A percentile compares a stretch with the other conserved stretches of the same genome.
Evolutionary conservation across 1,140 invertebrate species (phyloP).

Genomic region (Ruditapes philippinarum): DNA sequence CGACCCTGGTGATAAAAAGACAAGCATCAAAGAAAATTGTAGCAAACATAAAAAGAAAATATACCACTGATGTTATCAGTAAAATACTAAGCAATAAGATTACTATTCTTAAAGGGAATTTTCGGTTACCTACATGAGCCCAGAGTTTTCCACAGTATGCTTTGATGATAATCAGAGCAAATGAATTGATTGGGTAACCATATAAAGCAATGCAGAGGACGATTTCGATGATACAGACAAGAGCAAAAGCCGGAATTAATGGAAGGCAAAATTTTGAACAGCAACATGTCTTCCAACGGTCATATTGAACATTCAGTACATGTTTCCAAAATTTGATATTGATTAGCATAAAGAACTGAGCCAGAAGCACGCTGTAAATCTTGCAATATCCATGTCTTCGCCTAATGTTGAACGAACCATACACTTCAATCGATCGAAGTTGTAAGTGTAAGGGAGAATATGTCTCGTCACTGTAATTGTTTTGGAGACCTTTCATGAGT

Average conservation of each 20-base stretch:
- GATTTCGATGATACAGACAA: conserved; percentile 38
- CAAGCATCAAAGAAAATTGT: conserved; percentile 57
- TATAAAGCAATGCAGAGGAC: not conserved
- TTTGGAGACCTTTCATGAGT: not conserved
- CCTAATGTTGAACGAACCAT: not conserved
- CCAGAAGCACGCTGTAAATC: conserved; percentile 14
- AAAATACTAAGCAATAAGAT: not conserved
- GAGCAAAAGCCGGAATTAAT: conserved; percentile 12
- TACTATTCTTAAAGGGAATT: not conserved
- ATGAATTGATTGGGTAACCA: conserved; percentile 16
- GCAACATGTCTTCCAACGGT: conserved; percentile 1
- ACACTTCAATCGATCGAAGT: conserved; percentile 3
- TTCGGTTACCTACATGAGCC: too few species aligned
- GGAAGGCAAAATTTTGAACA: not conserved
- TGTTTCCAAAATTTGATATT: conserved; percentile 58
- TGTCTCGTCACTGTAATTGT: not conserved
- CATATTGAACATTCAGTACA: not conserved
- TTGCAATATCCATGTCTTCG: not conserved
- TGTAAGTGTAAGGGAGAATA: not conserved
- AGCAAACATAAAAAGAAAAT: conserved; percentile 49
- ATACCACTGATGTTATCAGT: not conserved
- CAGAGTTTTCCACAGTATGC: conserved; percentile 2
- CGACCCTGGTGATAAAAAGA: conserved; percentile 28
- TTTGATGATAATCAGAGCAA: conserved; percentile 13
- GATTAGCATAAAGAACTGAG: conserved; percentile 57